Conservation (phyloP, 2,797 vertebrate species). For the Xenopus petersii region DNA sequence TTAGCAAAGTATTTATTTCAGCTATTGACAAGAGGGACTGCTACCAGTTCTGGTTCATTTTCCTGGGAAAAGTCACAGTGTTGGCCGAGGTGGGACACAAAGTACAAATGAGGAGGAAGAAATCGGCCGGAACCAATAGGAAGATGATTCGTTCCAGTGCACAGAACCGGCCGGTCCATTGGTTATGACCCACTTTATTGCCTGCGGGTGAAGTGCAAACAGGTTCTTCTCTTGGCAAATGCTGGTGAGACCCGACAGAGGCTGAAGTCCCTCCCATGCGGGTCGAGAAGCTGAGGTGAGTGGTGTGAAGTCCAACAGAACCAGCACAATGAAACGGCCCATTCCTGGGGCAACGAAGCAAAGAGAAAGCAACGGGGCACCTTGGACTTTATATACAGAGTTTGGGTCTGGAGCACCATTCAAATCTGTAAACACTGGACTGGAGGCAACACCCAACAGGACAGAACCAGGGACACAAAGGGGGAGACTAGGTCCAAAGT, state of each 20-base stretch:
- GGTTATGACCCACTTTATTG: too few species aligned
- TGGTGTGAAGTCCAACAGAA: not conserved
- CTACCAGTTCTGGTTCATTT: constrained; percentile 5
- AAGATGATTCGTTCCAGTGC: not conserved
- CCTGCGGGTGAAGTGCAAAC: too few species aligned
- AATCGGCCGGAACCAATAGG: not conserved
- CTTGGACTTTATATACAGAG: too few species aligned
- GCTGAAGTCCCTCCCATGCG: not conserved
- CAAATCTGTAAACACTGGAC: too few species aligned
- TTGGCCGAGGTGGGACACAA: constrained; percentile 13
- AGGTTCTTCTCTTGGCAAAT: not conserved
- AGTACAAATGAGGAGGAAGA: not conserved
- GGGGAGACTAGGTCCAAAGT: too few species aligned
- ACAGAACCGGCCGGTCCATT: not conserved
- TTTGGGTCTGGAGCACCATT: too few species aligned
- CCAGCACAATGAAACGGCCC: too few species aligned
- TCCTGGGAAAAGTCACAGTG: constrained; percentile 25
- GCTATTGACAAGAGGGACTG: constrained; percentile 42
- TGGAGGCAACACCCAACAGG: too few species aligned
- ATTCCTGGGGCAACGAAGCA: too few species aligned
- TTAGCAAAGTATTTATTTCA: constrained; percentile 56
- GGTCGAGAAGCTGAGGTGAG: not conserved
- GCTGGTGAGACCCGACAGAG: not conserved
- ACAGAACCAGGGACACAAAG: too few species aligned
- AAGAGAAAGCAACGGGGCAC: too few species aligned